Evolutionary conservation across 2,888 invertebrate genomes (phyloP).

Genomic region (Galerucella calmariensis): DNA sequence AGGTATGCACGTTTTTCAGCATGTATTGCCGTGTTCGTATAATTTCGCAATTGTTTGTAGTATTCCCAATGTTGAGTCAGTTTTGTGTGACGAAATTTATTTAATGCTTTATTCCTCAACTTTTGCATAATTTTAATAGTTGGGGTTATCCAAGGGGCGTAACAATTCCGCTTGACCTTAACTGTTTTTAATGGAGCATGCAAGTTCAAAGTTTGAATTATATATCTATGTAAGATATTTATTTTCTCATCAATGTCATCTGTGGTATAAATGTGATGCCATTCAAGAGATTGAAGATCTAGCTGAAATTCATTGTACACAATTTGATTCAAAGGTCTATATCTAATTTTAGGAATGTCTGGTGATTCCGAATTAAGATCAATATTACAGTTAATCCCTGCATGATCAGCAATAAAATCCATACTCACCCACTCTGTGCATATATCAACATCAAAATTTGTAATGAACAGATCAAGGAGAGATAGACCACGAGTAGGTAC

Average conservation of each 20-base stretch:
- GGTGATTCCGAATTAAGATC: too few species aligned
- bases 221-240: background rate
- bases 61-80: background rate
- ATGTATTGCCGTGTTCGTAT: conserved; percentile 1
- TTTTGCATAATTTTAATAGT: conserved; percentile 8
- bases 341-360: too few species aligned
- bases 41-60: conserved; percentile 17
- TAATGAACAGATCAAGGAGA: background rate
- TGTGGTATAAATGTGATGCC: background rate
- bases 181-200: conserved; percentile 22
- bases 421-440: too few species aligned
- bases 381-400: too few species aligned
- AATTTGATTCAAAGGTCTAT: too few species aligned
- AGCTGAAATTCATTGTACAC: too few species aligned
- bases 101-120: conserved; percentile 10
- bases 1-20: conserved; percentile 11
- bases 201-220: conserved; percentile 2
- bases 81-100: background rate
- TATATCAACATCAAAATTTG: too few species aligned
- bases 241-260: conserved; percentile 5
- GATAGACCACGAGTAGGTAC: conserved; percentile 9
- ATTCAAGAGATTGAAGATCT: background rate
- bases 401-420: too few species aligned
- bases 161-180: conserved; percentile 6
- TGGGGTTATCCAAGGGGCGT: conserved; percentile 18